Percentiles rank a stretch among this genome's conserved stretches.
Conservation (phyloP, 2,888 invertebrate genomes). For the Drosophila subsilvestris region DNA sequence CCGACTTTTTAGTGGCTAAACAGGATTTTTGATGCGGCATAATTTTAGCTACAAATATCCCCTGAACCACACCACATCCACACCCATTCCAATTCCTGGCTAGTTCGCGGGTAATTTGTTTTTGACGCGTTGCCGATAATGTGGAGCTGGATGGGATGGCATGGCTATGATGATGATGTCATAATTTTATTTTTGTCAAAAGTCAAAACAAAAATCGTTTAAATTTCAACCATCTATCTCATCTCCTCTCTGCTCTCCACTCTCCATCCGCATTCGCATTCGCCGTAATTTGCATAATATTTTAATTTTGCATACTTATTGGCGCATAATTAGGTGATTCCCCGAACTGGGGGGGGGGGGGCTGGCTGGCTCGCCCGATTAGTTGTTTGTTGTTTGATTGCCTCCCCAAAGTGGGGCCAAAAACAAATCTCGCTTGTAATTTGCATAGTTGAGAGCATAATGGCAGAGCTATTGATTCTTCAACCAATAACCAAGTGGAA, state of each 20-base stretch:
- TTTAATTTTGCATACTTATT: slow-evolving; percentile 66
- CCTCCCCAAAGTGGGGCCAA: slow-evolving; percentile 2
- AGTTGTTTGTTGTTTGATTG: slow-evolving; percentile 24
- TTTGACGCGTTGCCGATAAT: slow-evolving; percentile 59
- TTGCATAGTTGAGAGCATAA: neutral
- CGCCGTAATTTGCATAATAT: slow-evolving; percentile 68
- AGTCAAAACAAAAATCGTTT: slow-evolving; percentile 70
- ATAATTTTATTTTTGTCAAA: slow-evolving; percentile 52
- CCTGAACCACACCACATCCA: neutral
- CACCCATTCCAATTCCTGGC: slow-evolving; percentile 12
- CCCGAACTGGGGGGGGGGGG: neutral
- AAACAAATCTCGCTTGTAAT: slow-evolving; percentile 3
- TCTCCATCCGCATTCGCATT: slow-evolving; percentile 13
- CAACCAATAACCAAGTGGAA: too few species aligned
- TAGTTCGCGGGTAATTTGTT: slow-evolving; percentile 61
- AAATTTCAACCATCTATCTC: slow-evolving; percentile 34
- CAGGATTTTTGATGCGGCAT: slow-evolving; percentile 52
- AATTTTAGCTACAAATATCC: slow-evolving; percentile 12
- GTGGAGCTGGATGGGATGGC: neutral
- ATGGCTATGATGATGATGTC: slow-evolving; percentile 59
- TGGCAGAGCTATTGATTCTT: neutral
- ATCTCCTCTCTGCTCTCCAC: neutral
- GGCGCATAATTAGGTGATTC: slow-evolving; percentile 66
- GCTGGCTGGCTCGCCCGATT: neutral
- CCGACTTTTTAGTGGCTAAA: slow-evolving; percentile 51